Base-by-base conservation (phyloP, 1,140 invertebrate species). In the Microplitis mediator region DNA sequence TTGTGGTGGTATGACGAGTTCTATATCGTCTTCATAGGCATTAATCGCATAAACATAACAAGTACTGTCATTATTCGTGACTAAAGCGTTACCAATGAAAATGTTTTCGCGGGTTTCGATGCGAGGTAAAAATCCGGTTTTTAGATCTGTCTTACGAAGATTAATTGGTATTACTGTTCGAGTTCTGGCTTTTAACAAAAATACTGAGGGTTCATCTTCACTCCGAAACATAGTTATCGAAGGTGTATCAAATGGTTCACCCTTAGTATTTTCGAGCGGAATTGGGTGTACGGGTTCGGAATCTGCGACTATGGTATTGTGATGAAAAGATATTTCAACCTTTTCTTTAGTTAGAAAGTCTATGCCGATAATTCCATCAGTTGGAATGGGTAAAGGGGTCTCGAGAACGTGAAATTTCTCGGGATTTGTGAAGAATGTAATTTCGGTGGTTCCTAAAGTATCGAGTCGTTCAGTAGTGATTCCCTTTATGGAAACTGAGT, bases 291-390 rank as follows among this genome's bases (percentile, higher is more conserved):
- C 58, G 4, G 66, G 66, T 56, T 11, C 8, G 16, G 8, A 31
- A 31, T 52, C 31, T 4, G 66, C 58, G 11, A 69, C 35, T 6
- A 69, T 45, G 11, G 68, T 61, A 11, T 35, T 45, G 32, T 56
- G 14, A 36, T 69, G 34, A 31, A 69, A 69, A 14, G 68, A 69
- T 14, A 69, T 32, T 69, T 69, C 68, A 14, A 56, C 56, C 16
- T 16, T 50, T 50, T 69, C 68, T 13, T 35, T 39, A 13, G 11
- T 4, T 61, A 69, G 16, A n/a, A 69, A 69, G 13, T 61, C 68
- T 11, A 11, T 9, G 3, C 68, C 68, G 5, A 69, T 4, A 31
- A 61, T 61, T 13, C 58, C 58, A 14, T 61, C 31, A 1, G 23
- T 35, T 31, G 23, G 13, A 23, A 61, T 35, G 1, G 23, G 23